Evolutionary conservation across 1,140 invertebrate genomes (phyloP), one percentile per base, ranked within the genome.

Genomic region (Microplitis mediator): DNA sequence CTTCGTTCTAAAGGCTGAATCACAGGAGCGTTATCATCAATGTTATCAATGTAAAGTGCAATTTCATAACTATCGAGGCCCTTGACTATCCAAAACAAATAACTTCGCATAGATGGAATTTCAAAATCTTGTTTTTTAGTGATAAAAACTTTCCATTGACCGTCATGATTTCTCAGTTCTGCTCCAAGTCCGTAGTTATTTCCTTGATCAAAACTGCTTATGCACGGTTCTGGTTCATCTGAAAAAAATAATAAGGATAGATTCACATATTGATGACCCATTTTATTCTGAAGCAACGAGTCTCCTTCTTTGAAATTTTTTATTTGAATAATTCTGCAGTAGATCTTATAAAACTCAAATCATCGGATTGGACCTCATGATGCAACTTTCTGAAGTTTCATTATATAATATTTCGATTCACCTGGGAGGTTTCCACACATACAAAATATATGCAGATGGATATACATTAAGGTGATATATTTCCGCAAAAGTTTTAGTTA

Each of bases 41-140:
- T 89, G 71, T 90, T 89, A 14, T 82, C 79, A 11, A 89, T 84
- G 9, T 77, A 76, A 0, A 89, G 77, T 4, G 77, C 73, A 4
- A 89, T 79, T 2, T 31, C 39, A 4, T 80, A 69, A 0, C 58
- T 14, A 34, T 83, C 79, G 0, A 74, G 78, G 0, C 73, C 72
- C 4, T 88, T 76, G 0, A 72, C 31, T 4, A 89, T 70, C 9
- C 74, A 66, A 76, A 89, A 85, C 69, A 77, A 79, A 72, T 90
- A 89, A 4, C 54, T 69, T 73, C 78, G 79, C 82, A 87, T 87
- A 3, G 71, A 71, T 3, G 76, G 75, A 5, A 81, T 86, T 71
- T 90, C 89, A 74, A 81, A 90, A 78, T 90, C 88, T 74, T 89
- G 89, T 71, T 85, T 88, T 69, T 69, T 78, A 68, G 78, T 76